Evolutionary conservation across 1,140 invertebrate species (phyloP).

Genomic region (Acromyrmex charruanus): DNA sequence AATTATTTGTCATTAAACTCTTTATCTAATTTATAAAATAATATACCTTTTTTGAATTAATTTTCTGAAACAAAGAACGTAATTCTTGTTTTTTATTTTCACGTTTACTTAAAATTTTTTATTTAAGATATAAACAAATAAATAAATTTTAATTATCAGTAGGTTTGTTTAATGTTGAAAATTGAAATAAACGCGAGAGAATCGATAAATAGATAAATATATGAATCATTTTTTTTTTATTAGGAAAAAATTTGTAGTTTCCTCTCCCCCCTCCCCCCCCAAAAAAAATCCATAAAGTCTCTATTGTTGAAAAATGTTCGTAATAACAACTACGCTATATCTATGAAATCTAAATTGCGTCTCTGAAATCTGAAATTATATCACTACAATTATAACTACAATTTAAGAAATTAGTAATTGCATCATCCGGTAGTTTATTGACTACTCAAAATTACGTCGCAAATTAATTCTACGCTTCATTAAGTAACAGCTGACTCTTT

Average conservation of each 20-base stretch:
- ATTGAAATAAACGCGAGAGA: not conserved
- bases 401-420: not conserved
- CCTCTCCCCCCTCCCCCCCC: no score
- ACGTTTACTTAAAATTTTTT: not conserved
- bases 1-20: not conserved
- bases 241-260: not conserved
- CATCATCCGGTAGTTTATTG: not conserved
- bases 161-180: not conserved
- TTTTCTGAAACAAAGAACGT: not conserved
- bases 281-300: not conserved
- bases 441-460: not conserved
- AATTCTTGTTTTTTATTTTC: not conserved
- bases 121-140: not conserved
- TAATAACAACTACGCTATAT: not conserved
- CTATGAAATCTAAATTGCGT: not conserved
- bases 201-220: not conserved
- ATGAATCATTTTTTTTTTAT: not conserved
- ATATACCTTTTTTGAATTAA: not conserved
- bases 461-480: constrained; percentile 21
- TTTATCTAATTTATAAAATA: not conserved
- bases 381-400: not conserved
- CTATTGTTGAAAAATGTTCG: not conserved
- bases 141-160: not conserved
- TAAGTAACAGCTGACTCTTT: constrained; percentile 13
- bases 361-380: not conserved